A percentile compares a stretch with the other conserved stretches of the same genome.
These are phyloP conservation scores for Gymnosoma rotundatum DNA, from an alignment of 2,888 invertebrate species.

Conservation along the genomic window DNA sequence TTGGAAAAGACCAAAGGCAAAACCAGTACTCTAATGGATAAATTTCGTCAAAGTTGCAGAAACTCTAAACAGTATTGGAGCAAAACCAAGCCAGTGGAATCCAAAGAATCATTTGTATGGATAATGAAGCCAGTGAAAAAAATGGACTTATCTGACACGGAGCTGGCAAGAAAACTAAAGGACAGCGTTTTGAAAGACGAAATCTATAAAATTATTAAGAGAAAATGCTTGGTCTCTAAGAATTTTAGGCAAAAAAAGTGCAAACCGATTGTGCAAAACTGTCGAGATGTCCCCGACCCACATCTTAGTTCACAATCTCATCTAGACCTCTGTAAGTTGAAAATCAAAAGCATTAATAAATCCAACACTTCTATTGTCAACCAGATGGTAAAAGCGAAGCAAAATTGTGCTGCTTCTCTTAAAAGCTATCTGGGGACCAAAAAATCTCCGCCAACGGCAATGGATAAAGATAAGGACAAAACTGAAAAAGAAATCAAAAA, in stretches of 20 bases:
- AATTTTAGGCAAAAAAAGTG: not conserved
- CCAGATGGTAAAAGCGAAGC: no score
- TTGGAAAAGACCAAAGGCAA: not conserved
- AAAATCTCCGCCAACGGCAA: no score
- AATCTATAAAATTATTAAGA: not conserved
- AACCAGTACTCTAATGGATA: slow-evolving; percentile 15
- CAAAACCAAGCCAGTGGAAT: not conserved
- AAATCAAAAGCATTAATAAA: not conserved
- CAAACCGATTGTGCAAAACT: not conserved
- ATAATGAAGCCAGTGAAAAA: slow-evolving; percentile 45
- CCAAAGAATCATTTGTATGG: slow-evolving; percentile 44
- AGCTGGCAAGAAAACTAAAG: not conserved
- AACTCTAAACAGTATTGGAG: slow-evolving; percentile 24
- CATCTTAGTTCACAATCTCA: no score
- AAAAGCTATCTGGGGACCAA: no score
- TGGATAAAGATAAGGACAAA: no score
- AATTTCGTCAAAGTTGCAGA: slow-evolving; percentile 52
- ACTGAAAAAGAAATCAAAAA: no score
- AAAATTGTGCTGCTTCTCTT: no score
- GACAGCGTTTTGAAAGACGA: not conserved
- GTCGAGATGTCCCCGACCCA: no score
- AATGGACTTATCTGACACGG: slow-evolving; percentile 15
- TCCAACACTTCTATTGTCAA: no score
- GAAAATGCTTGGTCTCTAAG: not conserved
- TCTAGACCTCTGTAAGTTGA: not conserved